Evolutionary conservation across 2,797 vertebrate genomes (phyloP), one percentile per base, ranked within the genome.

Genomic region (Halcyon badia): DNA sequence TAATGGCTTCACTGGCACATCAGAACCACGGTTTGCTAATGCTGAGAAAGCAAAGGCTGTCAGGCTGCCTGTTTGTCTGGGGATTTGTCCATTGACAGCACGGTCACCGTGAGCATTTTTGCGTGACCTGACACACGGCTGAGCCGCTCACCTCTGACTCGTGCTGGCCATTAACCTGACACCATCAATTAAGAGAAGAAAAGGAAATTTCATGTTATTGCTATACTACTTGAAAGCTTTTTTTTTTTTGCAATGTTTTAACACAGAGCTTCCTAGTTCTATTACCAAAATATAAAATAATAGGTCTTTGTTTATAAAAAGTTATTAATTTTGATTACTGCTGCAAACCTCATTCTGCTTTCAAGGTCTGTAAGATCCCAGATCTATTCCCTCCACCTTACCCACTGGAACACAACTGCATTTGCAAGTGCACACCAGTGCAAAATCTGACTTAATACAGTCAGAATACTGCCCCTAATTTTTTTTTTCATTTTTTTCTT

Each of bases 121-220:
- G 52, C 66, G 73, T 2, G 6, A 78, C 54, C 25, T 42, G 66
- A 72, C 10, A 11, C 58, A 61, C 30, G n/a, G 80, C 78, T 87
- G 68, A 94, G 73, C 51, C 70, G 75, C 78, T 93, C 77, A 80
- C 89, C 83, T 93, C 66, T 90, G 83, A 78, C 77, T 87, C 33
- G 35, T 64, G 46, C 6, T 2, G 9, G 51, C 71, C 75, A 80
- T 87, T 89, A 77, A 58, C 66, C 30, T 35, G 46, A 83, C 48
- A 83, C 9, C 77, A 68, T 31, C 57, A 81, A 69, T 78, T 84
- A 81, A 89, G 69, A 71, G 44, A 33, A 80, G 48, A 49, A 85
- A 87, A 87, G 25, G 25, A 65, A 93, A 69, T 48, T 58, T 72
- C 51, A 69, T 37, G 20, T 61, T 77, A 76, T 44, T 2, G 0